Percentiles rank a stretch among this genome's conserved stretches.
Conservation (phyloP, 2,797 vertebrate genomes). For the Carduelis carduelis region DNA sequence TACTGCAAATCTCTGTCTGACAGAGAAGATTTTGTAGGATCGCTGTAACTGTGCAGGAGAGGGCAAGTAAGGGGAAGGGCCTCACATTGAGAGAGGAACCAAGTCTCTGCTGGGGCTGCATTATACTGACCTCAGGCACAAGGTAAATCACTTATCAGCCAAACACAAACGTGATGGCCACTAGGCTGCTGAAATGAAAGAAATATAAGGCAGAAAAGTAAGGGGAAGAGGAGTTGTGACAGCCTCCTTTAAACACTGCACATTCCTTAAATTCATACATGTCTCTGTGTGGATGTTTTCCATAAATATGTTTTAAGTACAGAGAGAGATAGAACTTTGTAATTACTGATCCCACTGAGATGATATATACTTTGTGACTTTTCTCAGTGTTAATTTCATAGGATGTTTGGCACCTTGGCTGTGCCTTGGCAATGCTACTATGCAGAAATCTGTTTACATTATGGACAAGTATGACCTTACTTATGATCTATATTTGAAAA, state of each 20-base stretch:
- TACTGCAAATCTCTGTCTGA: not conserved
- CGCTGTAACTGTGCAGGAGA: rapidly evolving
- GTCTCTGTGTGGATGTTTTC: not conserved
- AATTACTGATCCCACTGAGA: not conserved
- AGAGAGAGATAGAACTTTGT: not conserved
- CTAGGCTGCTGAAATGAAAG: not conserved
- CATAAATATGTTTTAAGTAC: not conserved
- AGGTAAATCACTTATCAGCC: not conserved
- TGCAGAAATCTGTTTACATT: not conserved
- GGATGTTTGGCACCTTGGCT: not conserved
- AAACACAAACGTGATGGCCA: not conserved
- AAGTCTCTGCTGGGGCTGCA: not conserved
- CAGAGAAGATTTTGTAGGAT: not conserved
- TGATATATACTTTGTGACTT: not conserved
- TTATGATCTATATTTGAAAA: not conserved
- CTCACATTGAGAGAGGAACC: rapidly evolving
- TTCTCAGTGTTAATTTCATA: not conserved
- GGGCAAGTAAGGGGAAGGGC: not conserved
- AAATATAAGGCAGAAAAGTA: not conserved
- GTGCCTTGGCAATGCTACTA: not conserved
- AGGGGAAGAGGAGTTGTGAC: not conserved
- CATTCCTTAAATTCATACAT: not conserved
- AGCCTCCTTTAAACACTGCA: not conserved
- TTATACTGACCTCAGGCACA: not conserved
- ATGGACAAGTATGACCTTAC: not conserved